phyloP scores from a whole-genome alignment of 2,113 vertebrate genomes.

The Toxotes jaculatrix region DNA sequence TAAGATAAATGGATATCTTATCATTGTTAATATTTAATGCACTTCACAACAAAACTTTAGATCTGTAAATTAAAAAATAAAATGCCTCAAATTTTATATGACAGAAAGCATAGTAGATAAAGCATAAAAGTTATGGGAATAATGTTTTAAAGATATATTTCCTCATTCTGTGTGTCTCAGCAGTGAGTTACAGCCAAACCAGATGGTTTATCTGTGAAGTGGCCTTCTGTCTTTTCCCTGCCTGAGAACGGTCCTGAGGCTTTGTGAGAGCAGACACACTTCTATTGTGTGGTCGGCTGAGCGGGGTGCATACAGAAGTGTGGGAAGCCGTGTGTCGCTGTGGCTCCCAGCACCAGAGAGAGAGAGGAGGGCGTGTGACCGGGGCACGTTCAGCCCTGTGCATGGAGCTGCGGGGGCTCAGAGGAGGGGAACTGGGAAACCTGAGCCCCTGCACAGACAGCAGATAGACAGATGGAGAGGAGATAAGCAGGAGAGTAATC shows the following conservation, averaged over 20 bases:
- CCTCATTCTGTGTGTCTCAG: slow-evolving; percentile 8
- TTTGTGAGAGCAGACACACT: slow-evolving; percentile 77
- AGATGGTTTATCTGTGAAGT: slow-evolving; percentile 72
- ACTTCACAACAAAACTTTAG: not conserved
- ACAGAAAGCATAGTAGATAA: not conserved
- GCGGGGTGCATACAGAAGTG: slow-evolving; percentile 76
- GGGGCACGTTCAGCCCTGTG: slow-evolving; percentile 65
- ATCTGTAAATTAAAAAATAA: not conserved
- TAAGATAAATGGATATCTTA: not conserved
- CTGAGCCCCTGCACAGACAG: slow-evolving; percentile 50
- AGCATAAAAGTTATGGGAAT: not conserved
- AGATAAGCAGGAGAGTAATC: slow-evolving; percentile 46
- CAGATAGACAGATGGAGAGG: slow-evolving; percentile 64
- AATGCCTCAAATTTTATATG: not conserved
- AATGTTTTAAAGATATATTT: slow-evolving; percentile 6
- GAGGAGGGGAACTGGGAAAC: slow-evolving; percentile 45
- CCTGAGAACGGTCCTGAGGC: slow-evolving; percentile 72
- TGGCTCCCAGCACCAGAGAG: slow-evolving; percentile 75
- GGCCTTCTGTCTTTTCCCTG: slow-evolving; percentile 48
- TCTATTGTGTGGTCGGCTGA: slow-evolving; percentile 74
- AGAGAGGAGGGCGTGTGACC: slow-evolving; percentile 74
- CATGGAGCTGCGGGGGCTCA: slow-evolving; percentile 50
- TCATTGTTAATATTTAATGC: not conserved
- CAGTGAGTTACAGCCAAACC: slow-evolving; percentile 45
- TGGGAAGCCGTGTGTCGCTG: slow-evolving; percentile 83